Percentiles rank a stretch among this genome's conserved stretches.
Conservation (phyloP, 2,113 vertebrate genomes). For the Lonchura striata region DNA sequence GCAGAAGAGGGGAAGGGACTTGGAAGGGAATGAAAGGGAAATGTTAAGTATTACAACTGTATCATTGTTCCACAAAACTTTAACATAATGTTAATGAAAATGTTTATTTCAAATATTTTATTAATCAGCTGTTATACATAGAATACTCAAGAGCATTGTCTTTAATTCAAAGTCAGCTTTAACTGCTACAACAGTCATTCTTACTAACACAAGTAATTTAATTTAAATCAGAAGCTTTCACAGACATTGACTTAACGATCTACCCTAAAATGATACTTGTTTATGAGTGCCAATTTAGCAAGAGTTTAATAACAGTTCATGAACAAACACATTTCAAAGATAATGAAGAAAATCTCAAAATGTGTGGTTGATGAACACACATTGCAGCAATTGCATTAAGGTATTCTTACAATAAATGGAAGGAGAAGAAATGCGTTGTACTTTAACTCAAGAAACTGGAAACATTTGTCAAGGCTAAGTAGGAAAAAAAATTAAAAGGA, state of each 20-base stretch:
- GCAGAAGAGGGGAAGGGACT: background rate
- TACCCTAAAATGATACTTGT: background rate
- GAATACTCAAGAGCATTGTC: background rate
- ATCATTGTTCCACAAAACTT: background rate
- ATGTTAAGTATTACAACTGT: background rate
- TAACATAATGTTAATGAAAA: background rate
- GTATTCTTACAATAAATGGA: constrained; percentile 24
- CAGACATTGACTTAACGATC: background rate
- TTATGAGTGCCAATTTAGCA: background rate
- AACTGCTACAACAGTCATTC: background rate
- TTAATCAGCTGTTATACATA: background rate
- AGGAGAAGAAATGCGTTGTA: constrained; percentile 42
- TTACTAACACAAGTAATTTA: background rate
- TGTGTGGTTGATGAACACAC: background rate
- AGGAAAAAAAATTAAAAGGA: constrained; percentile 57
- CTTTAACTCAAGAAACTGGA: constrained; percentile 39
- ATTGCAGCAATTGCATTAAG: constrained; percentile 19
- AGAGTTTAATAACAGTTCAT: background rate
- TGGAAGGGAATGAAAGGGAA: background rate
- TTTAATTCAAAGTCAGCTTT: background rate
- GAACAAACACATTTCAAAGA: constrained; percentile 7
- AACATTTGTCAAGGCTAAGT: constrained; percentile 55
- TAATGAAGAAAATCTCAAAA: background rate
- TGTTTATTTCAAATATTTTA: background rate
- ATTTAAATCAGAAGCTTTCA: background rate